A percentile compares a stretch with the other conserved stretches of the same genome.
phyloP scores from a whole-genome alignment of 1,140 invertebrate genomes.

The Periplaneta americana region DNA sequence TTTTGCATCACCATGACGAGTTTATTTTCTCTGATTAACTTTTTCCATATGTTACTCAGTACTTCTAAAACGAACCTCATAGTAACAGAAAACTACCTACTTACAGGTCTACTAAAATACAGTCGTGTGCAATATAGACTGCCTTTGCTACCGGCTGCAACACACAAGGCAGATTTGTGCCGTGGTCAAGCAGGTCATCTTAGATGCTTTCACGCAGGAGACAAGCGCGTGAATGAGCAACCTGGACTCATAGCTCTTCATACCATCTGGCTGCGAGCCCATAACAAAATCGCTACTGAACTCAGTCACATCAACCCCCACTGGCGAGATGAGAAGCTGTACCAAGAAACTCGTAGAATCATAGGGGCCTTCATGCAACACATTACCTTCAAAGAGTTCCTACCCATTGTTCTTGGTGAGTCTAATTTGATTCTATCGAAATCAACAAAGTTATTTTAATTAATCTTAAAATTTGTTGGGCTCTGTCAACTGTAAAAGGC shows the following conservation, averaged over 20 bases:
- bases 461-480: too few relatives aligned
- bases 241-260: conserved; percentile 82
- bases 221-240: conserved; percentile 78
- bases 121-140: conserved; percentile 53
- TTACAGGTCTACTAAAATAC: conserved; percentile 57
- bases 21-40: too few relatives aligned
- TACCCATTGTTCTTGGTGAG: conserved; percentile 75
- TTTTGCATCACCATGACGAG: too few relatives aligned
- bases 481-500: too few relatives aligned
- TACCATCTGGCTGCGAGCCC: conserved; percentile 82
- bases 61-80: too few relatives aligned
- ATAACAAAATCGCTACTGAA: conserved; percentile 80
- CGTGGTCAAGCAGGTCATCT: conserved; percentile 22
- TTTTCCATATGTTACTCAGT: too few relatives aligned
- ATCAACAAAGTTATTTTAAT: too few relatives aligned
- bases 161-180: conserved; percentile 52
- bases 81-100: too few relatives aligned
- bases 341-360: conserved; percentile 82
- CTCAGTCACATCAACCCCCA: conserved; percentile 72
- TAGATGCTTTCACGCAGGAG: conserved; percentile 54
- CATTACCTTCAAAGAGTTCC: conserved; percentile 82
- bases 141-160: conserved; percentile 44
- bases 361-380: conserved; percentile 79
- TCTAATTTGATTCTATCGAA: neutral
- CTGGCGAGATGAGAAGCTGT: conserved; percentile 83